Base-by-base conservation (phyloP, 2,888 invertebrate genomes). In the Crocallis elinguaria region DNA sequence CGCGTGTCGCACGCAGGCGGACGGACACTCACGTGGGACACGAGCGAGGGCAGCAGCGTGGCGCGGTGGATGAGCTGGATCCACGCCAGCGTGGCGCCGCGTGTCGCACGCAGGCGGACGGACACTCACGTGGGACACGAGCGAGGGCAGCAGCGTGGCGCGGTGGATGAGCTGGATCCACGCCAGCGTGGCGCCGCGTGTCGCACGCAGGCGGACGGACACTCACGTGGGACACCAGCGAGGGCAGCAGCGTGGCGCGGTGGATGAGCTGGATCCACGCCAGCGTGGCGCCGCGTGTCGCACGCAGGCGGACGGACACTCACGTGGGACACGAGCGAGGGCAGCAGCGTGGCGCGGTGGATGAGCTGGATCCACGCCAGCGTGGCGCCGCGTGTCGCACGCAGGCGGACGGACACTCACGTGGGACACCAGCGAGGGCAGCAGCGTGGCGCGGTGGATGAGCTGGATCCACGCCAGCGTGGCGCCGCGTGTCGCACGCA, bases 51-150 rank as follows among this genome's bases (percentile, higher is more conserved):
- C 11, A 30, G 30, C 12, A 12, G 12, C 30, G 30, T 12, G 30
- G 30, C 30, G 12, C 30, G 30, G 12, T 11, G 30, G 2, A 12
- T 12, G 12, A 4, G 3, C 3, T 0, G 33, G 2, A 35, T n/a
- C n/a, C n/a, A n/a, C n/a, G n/a, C n/a, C n/a, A n/a, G n/a, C n/a
- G n/a, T n/a, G n/a, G n/a, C n/a, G n/a, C n/a, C n/a, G n/a, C n/a
- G n/a, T n/a, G n/a, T n/a, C n/a, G n/a, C n/a, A 3, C 3, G 9
- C 33, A 1, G 16, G 9, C 29, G 93, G 86, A 16, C 94, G 12
- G 11, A n/a, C n/a, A 25, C 17, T 38, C 13, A 30, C 35, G 37
- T 39, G 4, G 95, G 95, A 0, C 96, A 95, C 75, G n/a, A 42
- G 49, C 32, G 35, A 27, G 21, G 51, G 51, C 45, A 52, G 55